Percentiles rank a stretch among this genome's conserved stretches.
phyloP scores from a whole-genome alignment of 2,888 invertebrate genomes.

The Crossocerus cetratus region DNA sequence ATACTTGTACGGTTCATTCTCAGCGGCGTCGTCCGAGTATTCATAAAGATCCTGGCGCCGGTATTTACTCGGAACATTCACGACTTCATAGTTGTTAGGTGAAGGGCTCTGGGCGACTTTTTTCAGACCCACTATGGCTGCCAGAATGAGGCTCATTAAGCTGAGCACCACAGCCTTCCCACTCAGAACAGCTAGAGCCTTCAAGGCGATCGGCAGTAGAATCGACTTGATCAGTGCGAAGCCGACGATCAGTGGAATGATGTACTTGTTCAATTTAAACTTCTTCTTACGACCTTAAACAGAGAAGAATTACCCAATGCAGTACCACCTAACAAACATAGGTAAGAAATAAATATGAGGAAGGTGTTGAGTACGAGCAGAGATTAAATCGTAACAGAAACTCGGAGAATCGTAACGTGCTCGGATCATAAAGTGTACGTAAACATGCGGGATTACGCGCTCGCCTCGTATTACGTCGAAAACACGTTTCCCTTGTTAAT shows the following conservation, averaged over 20 bases:
- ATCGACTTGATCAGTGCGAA: slow-evolving; percentile 83
- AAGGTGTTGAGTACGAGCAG: too few species aligned
- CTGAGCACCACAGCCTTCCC: slow-evolving; percentile 80
- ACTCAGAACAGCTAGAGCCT: slow-evolving; percentile 83
- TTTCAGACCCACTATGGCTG: slow-evolving; percentile 81
- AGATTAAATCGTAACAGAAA: too few species aligned
- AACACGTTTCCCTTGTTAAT: slow-evolving; percentile 34
- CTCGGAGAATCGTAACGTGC: too few species aligned
- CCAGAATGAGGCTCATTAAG: slow-evolving; percentile 79
- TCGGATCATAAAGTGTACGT: background rate
- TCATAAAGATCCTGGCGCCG: slow-evolving; percentile 68
- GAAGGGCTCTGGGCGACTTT: slow-evolving; percentile 75
- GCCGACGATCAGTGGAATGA: slow-evolving; percentile 82
- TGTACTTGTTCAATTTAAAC: slow-evolving; percentile 79
- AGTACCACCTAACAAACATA: too few species aligned
- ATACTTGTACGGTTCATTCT: slow-evolving; percentile 69
- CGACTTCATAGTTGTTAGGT: slow-evolving; percentile 55
- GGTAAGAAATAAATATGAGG: too few species aligned
- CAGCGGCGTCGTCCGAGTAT: slow-evolving; percentile 55
- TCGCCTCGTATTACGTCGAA: background rate
- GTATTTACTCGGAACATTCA: slow-evolving; percentile 66
- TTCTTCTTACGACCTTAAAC: slow-evolving; percentile 71
- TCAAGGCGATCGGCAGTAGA: slow-evolving; percentile 83
- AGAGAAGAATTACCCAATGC: background rate
- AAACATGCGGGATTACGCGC: background rate